These are phyloP conservation scores for Idris sp. DNA, from an alignment of 1,140 invertebrate genomes.

Conservation along the genomic window DNA sequence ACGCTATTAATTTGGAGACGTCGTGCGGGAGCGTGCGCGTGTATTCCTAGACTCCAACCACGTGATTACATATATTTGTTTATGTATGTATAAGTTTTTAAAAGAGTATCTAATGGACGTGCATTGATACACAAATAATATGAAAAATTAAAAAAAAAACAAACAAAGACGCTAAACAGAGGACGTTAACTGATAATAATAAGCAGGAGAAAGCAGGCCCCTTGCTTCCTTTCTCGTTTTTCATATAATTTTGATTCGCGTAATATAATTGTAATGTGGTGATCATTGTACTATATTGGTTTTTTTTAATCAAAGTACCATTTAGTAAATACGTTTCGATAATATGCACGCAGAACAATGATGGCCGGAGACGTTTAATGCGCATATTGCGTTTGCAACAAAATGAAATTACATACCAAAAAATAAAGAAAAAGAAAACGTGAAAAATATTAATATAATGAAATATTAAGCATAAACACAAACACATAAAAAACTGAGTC, in stretches of 20 bases:
- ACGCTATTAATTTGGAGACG: conserved; percentile 9
- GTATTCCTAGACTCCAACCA: conserved; percentile 16
- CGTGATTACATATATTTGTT: conserved; percentile 58
- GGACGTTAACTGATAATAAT: too few species aligned
- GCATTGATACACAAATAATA: conserved; percentile 12
- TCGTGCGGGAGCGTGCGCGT: conserved; percentile 18
- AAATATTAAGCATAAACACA: conserved; percentile 29
- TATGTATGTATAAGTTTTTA: conserved; percentile 62
- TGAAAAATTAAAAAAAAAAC: too few species aligned
- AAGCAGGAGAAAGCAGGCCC: conserved; percentile 18
- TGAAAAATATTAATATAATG: conserved; percentile 10
- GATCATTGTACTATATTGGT: conserved; percentile 7
- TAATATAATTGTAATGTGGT: conserved; percentile 12
- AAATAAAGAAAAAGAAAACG: conserved; percentile 11
- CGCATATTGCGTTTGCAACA: conserved; percentile 57
- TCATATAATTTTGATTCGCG: conserved; percentile 2
- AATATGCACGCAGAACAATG: conserved; percentile 29
- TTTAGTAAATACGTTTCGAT: conserved; percentile 6
- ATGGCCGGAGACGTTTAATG: conserved; percentile 54
- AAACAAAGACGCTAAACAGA: neutral
- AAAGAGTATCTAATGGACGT: conserved; percentile 26
- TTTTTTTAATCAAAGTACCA: too few species aligned
- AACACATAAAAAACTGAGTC: conserved; percentile 21
- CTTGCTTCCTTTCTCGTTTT: conserved; percentile 25
- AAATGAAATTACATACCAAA: conserved; percentile 52